Evolutionary conservation across 2,113 vertebrate genomes (phyloP).

Genomic region (Aegithalos caudatus): DNA sequence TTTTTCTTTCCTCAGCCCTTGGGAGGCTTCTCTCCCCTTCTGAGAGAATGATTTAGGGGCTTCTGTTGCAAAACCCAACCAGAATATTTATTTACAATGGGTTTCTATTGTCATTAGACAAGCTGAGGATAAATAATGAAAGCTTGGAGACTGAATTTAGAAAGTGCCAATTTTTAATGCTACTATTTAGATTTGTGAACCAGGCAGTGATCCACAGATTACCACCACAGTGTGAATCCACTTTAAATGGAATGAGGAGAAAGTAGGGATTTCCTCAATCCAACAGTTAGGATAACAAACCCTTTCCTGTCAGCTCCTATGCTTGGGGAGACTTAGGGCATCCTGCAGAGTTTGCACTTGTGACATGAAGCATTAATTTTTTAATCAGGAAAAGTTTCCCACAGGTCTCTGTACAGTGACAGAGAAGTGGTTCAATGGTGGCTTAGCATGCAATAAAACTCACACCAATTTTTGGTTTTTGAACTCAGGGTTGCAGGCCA

Average conservation of each 20-base stretch:
- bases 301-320: neutral
- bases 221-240: neutral
- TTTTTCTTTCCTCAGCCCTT: neutral
- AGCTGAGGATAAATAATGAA: neutral
- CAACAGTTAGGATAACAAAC: neutral
- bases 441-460: neutral
- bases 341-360: neutral
- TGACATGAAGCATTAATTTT: neutral
- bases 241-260: neutral
- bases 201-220: neutral
- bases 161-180: neutral
- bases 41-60: neutral
- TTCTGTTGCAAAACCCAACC: too few relatives aligned
- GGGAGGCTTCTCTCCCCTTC: neutral
- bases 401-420: neutral
- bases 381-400: neutral
- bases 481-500: neutral
- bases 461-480: neutral
- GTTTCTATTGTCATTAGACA: too few relatives aligned
- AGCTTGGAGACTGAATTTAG: neutral
- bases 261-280: neutral
- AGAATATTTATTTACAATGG: too few relatives aligned
- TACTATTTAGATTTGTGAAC: neutral
- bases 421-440: neutral
- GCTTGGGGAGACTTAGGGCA: neutral